Conservation (phyloP, 2,888 invertebrate genomes). For the Leptinotarsa peninsularis region DNA sequence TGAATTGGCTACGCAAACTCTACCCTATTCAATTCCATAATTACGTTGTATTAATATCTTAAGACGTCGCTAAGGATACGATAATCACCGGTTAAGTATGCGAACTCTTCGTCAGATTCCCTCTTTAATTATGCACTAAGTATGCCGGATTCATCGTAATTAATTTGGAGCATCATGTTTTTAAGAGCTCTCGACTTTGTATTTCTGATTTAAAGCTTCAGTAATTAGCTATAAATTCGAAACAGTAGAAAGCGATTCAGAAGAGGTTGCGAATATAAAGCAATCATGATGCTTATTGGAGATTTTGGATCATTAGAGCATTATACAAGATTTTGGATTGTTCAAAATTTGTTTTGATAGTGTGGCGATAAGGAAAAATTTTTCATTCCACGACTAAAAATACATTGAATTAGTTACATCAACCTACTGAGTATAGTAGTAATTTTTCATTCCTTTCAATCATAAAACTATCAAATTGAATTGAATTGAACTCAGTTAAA, state of each 20-base stretch:
- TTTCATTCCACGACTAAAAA: too few species aligned
- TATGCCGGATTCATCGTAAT: slow-evolving; percentile 52
- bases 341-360: too few species aligned
- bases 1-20: slow-evolving; percentile 12
- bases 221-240: slow-evolving; percentile 45
- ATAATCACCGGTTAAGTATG: slow-evolving; percentile 55
- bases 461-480: too few species aligned
- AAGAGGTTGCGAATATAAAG: too few species aligned
- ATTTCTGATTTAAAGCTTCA: slow-evolving; percentile 45
- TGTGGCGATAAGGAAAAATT: too few species aligned
- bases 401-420: too few species aligned
- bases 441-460: too few species aligned
- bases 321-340: too few species aligned
- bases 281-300: too few species aligned
- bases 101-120: slow-evolving; percentile 46
- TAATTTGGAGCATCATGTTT: slow-evolving; percentile 48
- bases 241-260: slow-evolving; percentile 22
- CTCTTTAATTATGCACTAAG: slow-evolving; percentile 57
- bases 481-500: too few species aligned
- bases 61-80: slow-evolving; percentile 63
- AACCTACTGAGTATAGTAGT: too few species aligned
- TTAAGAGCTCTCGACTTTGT: slow-evolving; percentile 43
- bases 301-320: too few species aligned
- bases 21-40: slow-evolving; percentile 59
- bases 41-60: slow-evolving; percentile 63